Evolutionary conservation across 1,140 invertebrate species (phyloP).

Genomic region (Leptinotarsa defecta): DNA sequence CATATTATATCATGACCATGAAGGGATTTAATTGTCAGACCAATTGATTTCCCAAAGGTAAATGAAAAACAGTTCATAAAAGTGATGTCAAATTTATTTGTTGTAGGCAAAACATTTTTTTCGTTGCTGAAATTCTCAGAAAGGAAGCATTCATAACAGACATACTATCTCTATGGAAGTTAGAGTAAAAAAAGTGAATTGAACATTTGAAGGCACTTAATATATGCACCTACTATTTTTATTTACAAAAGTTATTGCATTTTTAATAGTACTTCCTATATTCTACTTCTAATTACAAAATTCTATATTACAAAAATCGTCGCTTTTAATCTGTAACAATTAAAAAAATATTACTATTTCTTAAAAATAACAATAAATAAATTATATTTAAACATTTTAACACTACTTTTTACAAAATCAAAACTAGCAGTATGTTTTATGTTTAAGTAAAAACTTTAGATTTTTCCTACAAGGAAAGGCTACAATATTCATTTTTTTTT

Average conservation of each 20-base stretch:
- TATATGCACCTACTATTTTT: slow-evolving; percentile 26
- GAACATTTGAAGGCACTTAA: slow-evolving; percentile 26
- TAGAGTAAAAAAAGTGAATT: slow-evolving; percentile 11
- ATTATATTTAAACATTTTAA: slow-evolving; percentile 28
- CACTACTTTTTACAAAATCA: slow-evolving; percentile 27
- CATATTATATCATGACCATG: no score
- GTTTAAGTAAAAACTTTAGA: slow-evolving; percentile 9
- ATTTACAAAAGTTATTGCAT: slow-evolving; percentile 28
- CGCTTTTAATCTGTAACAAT: slow-evolving; percentile 20
- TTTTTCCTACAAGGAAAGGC: background rate
- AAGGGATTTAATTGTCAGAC: no score
- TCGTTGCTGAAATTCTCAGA: background rate
- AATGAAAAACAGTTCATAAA: background rate
- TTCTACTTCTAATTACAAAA: slow-evolving; percentile 27
- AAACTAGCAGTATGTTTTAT: slow-evolving; percentile 6
- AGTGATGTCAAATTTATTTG: slow-evolving; percentile 6
- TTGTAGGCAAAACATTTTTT: slow-evolving; percentile 3
- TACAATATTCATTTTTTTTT: no score
- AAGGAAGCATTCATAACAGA: slow-evolving; percentile 3
- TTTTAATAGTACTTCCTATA: slow-evolving; percentile 20
- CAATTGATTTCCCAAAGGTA: background rate
- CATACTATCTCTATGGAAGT: slow-evolving; percentile 7
- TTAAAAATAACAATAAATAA: slow-evolving; percentile 33
- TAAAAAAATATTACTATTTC: slow-evolving; percentile 30
- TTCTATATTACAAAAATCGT: slow-evolving; percentile 26